A percentile compares a stretch with the other conserved stretches of the same genome.
These are phyloP conservation scores for Peromyscus aztecus DNA, from an alignment of 2,797 vertebrate species.

Conservation along the genomic window DNA sequence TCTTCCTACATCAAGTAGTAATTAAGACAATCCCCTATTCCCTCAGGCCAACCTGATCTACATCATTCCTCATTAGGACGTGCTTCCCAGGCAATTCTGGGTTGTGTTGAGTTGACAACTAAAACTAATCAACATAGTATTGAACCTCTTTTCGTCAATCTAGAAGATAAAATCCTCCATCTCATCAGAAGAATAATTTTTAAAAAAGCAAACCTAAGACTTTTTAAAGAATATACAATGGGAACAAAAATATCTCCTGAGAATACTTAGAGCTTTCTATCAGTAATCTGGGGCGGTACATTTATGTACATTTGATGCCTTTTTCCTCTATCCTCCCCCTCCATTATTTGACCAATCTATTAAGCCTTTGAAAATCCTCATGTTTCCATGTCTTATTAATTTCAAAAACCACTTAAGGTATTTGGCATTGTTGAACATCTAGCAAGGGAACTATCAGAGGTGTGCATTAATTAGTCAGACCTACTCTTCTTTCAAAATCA, in stretches of 20 bases:
- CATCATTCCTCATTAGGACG: not conserved
- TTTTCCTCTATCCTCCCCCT: not conserved
- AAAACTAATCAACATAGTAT: not conserved
- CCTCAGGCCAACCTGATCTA: not conserved
- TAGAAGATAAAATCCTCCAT: slow-evolving; percentile 2
- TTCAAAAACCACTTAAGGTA: slow-evolving; percentile 23
- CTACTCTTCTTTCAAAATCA: not conserved
- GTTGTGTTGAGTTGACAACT: not conserved
- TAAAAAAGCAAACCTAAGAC: slow-evolving; percentile 31
- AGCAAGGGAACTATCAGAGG: slow-evolving; percentile 1
- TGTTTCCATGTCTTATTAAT: not conserved
- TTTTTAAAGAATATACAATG: not conserved
- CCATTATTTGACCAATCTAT: not conserved
- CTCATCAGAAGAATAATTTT: not conserved
- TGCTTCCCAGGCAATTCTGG: not conserved
- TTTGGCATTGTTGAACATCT: not conserved
- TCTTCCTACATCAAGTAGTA: not conserved
- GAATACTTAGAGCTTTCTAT: not conserved
- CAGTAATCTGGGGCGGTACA: not conserved
- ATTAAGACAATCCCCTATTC: not conserved
- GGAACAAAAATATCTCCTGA: not conserved
- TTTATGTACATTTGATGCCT: not conserved
- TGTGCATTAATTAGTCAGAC: not conserved
- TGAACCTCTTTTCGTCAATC: slow-evolving; percentile 39
- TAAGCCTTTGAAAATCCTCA: not conserved